These are phyloP conservation scores for Mercenaria mercenaria DNA, from an alignment of 1,140 invertebrate species.

Conservation along the genomic window DNA sequence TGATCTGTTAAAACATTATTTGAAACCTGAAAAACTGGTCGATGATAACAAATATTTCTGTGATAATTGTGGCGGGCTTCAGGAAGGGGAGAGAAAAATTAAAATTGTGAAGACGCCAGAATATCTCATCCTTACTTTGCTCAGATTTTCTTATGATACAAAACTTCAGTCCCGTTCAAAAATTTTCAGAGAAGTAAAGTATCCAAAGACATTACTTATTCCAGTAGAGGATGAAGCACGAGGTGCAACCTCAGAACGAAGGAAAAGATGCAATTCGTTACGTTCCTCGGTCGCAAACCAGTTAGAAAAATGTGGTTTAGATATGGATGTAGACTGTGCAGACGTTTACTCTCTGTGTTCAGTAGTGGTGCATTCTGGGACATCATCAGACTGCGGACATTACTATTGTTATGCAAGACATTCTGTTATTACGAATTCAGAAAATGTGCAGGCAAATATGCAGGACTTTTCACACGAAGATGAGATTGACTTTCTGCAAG, in stretches of 20 bases:
- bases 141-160: constrained; percentile 93
- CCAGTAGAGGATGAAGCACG: constrained; percentile 72
- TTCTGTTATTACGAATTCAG: constrained; percentile 74
- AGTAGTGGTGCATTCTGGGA: constrained; percentile 93
- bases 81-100: constrained; percentile 92
- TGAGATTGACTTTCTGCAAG: constrained; percentile 79
- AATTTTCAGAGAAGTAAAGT: constrained; percentile 85
- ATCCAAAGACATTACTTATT: constrained; percentile 82
- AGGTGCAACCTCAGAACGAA: background rate
- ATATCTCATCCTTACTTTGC: constrained; percentile 92
- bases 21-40: constrained; percentile 91
- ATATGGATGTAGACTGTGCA: constrained; percentile 80
- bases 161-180: constrained; percentile 91
- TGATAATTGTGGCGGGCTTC: constrained; percentile 91
- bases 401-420: constrained; percentile 93
- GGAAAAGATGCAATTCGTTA: constrained; percentile 72
- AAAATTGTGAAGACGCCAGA: constrained; percentile 91
- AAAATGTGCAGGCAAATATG: constrained; percentile 66
- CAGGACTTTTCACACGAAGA: constrained; percentile 69
- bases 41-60: constrained; percentile 94
- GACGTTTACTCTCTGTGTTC: constrained; percentile 91
- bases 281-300: constrained; percentile 59
- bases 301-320: constrained; percentile 74
- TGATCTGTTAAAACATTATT: constrained; percentile 90
- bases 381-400: constrained; percentile 93